A percentile compares a stretch with the other conserved stretches of the same genome.
Conservation (phyloP, 1,140 invertebrate species). For the Zaprionus kolodkinae region DNA sequence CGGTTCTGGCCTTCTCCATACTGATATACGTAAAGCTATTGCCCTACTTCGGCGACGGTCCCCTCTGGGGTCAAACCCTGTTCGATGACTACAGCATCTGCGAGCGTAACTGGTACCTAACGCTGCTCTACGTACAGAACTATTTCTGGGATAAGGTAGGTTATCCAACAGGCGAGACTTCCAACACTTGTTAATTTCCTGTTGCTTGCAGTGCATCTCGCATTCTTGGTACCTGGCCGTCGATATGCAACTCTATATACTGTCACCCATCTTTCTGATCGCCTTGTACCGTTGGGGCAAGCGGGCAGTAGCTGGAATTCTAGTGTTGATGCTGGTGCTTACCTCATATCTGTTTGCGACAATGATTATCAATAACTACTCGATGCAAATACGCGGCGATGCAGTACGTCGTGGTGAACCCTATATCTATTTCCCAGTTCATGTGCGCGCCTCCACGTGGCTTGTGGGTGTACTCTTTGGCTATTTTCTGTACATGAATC, state of each 20-base stretch:
- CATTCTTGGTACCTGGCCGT: slow-evolving; percentile 95
- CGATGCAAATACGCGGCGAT: neutral
- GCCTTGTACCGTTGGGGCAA: slow-evolving; percentile 87
- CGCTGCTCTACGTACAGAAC: slow-evolving; percentile 66
- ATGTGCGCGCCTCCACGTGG: slow-evolving; percentile 56
- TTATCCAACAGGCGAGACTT: neutral
- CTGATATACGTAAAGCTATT: slow-evolving; percentile 57
- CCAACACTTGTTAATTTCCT: neutral
- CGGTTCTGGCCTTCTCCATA: slow-evolving; percentile 57
- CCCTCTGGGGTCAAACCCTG: slow-evolving; percentile 58
- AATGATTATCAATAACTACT: neutral
- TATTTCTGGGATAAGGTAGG: slow-evolving; percentile 54
- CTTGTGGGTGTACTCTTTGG: slow-evolving; percentile 64
- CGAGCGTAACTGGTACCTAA: slow-evolving; percentile 52
- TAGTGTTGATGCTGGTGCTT: slow-evolving; percentile 45
- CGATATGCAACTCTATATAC: slow-evolving; percentile 92
- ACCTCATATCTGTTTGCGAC: neutral
- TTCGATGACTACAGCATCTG: slow-evolving; percentile 46
- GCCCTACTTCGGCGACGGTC: slow-evolving; percentile 54
- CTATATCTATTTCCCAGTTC: slow-evolving; percentile 9
- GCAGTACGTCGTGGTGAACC: neutral
- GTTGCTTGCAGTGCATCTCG: slow-evolving; percentile 89
- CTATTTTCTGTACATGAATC: slow-evolving; percentile 50
- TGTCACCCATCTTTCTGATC: slow-evolving; percentile 90
- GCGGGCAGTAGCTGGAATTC: slow-evolving; percentile 42